Conservation (phyloP, 2,797 vertebrate species). For the Falco concolor region DNA sequence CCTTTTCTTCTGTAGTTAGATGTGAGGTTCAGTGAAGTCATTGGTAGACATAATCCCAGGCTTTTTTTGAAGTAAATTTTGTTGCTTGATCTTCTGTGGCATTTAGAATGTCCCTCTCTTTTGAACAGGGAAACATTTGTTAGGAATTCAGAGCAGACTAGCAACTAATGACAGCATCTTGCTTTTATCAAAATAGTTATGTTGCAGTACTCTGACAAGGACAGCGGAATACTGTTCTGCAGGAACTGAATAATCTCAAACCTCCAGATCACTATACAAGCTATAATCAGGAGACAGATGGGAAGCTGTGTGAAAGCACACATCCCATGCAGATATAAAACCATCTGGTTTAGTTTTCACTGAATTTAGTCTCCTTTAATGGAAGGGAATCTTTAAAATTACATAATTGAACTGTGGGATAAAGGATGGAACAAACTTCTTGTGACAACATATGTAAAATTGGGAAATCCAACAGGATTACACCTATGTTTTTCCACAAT, state of each 20-base stretch:
- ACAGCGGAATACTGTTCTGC: neutral
- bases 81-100: neutral
- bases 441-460: neutral
- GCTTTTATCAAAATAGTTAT: neutral
- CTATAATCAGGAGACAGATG: neutral
- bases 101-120: neutral
- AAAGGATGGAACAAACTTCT: neutral
- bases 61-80: neutral
- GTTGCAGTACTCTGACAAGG: neutral
- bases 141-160: neutral
- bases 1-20: neutral
- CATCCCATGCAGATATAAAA: neutral
- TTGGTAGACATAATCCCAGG: neutral
- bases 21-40: neutral
- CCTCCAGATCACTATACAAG: neutral
- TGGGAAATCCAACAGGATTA: neutral
- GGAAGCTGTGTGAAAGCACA: neutral
- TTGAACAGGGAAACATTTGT: neutral
- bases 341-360: neutral
- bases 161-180: neutral
- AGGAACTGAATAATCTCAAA: neutral
- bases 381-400: neutral
- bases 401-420: neutral
- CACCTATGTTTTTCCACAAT: neutral
- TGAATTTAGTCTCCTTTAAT: neutral